These are phyloP conservation scores for Globodera rostochiensis DNA, from an alignment of 1,140 invertebrate genomes.

Conservation along the genomic window DNA sequence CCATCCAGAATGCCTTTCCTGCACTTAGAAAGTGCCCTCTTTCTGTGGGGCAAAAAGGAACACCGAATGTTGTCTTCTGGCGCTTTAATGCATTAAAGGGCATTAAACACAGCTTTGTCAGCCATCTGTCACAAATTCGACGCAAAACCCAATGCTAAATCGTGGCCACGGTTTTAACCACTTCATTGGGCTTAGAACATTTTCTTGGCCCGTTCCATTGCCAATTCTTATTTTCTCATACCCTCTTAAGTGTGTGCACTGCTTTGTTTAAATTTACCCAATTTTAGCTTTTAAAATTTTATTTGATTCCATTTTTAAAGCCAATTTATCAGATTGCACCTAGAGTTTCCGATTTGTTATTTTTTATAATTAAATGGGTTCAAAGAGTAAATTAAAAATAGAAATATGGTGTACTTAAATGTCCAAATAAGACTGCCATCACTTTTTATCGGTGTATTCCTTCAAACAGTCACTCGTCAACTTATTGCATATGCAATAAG, in stretches of 20 bases:
- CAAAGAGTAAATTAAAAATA: too few species aligned
- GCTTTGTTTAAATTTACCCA: neutral
- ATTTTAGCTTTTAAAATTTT: neutral
- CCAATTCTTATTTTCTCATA: neutral
- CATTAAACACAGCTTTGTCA: neutral
- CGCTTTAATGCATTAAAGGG: conserved; percentile 2
- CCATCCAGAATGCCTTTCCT: neutral
- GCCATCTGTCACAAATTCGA: conserved; percentile 14
- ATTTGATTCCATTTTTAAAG: too few species aligned
- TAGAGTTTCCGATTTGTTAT: too few species aligned
- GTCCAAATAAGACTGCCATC: neutral
- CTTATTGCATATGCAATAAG: neutral
- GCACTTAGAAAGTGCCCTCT: neutral
- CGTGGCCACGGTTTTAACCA: neutral
- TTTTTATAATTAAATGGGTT: too few species aligned
- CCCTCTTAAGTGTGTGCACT: neutral
- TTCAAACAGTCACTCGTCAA: neutral
- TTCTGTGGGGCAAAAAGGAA: neutral
- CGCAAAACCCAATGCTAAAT: neutral
- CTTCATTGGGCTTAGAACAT: neutral
- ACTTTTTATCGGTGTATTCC: conserved; percentile 2
- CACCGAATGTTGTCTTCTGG: neutral
- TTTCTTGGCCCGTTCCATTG: neutral
- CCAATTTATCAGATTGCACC: too few species aligned
- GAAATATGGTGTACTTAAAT: too few species aligned